These are phyloP conservation scores for Cheilinus undulatus DNA, from an alignment of 2,113 vertebrate genomes.

Conservation along the genomic window DNA sequence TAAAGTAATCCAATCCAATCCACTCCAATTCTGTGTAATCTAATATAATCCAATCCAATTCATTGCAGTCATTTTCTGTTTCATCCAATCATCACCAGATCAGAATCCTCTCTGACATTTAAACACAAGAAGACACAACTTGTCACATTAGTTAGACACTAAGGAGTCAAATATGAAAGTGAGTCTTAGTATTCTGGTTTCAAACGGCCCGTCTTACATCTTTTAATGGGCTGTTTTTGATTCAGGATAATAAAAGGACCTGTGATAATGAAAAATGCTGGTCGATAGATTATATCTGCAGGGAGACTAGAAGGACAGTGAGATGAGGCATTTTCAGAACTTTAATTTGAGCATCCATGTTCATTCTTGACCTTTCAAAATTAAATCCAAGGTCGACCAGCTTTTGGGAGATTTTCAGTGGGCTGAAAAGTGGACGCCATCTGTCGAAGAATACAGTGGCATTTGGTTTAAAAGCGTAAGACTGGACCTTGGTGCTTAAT, in stretches of 20 bases:
- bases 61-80: background rate
- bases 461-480: background rate
- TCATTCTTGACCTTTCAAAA: background rate
- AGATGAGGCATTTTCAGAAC: background rate
- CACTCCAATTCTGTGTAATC: background rate
- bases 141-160: too few species aligned
- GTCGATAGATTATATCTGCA: background rate
- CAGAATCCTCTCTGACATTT: conserved; percentile 2
- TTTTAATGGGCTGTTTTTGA: background rate
- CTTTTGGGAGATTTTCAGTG: background rate
- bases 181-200: background rate
- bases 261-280: too few species aligned
- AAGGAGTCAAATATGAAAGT: background rate
- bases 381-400: background rate
- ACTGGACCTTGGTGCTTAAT: too few species aligned
- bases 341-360: background rate
- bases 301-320: background rate
- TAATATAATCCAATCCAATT: background rate
- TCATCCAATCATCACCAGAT: background rate
- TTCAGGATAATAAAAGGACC: background rate
- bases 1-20: background rate
- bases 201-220: background rate
- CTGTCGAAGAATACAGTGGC: background rate
- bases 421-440: too few species aligned
- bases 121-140: background rate